Percentiles rank a stretch among this genome's conserved stretches.
Evolutionary conservation across 2,888 invertebrate genomes (phyloP).

Genomic region (Lasioglossum leucozonium): DNA sequence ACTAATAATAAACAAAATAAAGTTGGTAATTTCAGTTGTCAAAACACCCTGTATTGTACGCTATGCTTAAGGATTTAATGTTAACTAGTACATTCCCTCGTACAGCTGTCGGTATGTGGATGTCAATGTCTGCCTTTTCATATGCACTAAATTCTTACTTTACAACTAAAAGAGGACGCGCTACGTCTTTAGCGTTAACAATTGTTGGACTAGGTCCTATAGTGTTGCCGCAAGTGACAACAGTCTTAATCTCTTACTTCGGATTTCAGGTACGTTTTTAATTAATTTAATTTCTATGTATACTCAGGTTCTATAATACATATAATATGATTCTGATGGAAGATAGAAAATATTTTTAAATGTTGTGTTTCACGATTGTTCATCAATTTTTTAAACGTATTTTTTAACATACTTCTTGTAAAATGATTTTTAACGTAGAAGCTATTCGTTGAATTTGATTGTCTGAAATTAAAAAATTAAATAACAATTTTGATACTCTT

Average conservation of each 20-base stretch:
- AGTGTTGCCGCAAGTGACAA: conserved; percentile 87
- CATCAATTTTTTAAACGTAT: too few species aligned
- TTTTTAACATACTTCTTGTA: too few species aligned
- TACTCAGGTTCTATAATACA: too few species aligned
- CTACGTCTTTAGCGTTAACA: conserved; percentile 88
- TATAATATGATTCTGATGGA: too few species aligned
- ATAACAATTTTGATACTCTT: too few species aligned
- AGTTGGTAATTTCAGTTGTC: background rate
- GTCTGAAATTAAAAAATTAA: too few species aligned
- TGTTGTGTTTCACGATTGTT: too few species aligned
- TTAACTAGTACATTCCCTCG: background rate
- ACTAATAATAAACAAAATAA: background rate
- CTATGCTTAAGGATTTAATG: background rate
- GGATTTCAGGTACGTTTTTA: conserved; percentile 84
- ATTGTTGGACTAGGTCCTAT: conserved; percentile 89
- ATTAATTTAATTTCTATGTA: background rate
- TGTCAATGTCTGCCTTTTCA: conserved; percentile 87
- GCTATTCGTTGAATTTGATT: too few species aligned
- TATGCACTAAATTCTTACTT: conserved; percentile 89
- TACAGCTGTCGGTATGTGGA: conserved; percentile 88
- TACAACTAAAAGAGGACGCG: conserved; percentile 87
- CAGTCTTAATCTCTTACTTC: conserved; percentile 86
- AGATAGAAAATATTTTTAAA: background rate
- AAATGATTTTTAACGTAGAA: too few species aligned
- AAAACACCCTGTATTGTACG: background rate